Base-by-base conservation (phyloP, 2,797 vertebrate genomes). In the Pseudochromis fuscus region DNA sequence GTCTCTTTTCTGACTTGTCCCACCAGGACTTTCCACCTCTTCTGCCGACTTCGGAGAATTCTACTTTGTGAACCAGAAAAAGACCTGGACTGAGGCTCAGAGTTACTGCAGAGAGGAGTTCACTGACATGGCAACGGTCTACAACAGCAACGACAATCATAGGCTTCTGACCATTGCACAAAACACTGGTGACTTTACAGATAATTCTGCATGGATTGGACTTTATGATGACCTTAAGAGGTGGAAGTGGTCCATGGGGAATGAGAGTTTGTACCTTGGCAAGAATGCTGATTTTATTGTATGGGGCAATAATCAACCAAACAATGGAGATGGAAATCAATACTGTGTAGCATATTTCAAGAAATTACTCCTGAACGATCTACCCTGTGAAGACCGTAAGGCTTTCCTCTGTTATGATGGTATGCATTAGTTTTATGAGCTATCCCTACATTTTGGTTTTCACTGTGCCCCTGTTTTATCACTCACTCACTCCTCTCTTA, bases 311-410 rank as follows among this genome's bases (percentile, higher is more conserved):
- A 2, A 1, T 19, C 4, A 60, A 33, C 67, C 74, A 25, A 19
- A 65, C 48, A 51, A 48, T 52, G 0, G 0, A 0, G 0, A 10
- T 4, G 46, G 19, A 31, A 24, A 24, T 1, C 31, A 79, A 9
- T 3, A 33, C 16, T 64, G 76, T 30, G 18, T 6, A 8, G 0
- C 1, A 2, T 1, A 23, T 1, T 0, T 2, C 2, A 0, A 4
- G 0, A 2, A 1, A n/a, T 6, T 0, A 2, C 1, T 4, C 4
- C 0, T 57, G 3, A 6, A 3, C 7, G 59, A 73, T n/a, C 0
- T 0, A 3, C 0, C 0, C 0, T 67, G 60, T 37, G 0, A 3
- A 7, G 0, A 0, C 0, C 0, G 0, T 3, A 0, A 11, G 2
- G 2, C 9, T 23, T 68, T 40, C 4, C 3, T 60, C 2, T 65